These are phyloP conservation scores for Melanotaenia nigrans DNA, from an alignment of 2,797 vertebrate genomes.

Conservation along the genomic window DNA sequence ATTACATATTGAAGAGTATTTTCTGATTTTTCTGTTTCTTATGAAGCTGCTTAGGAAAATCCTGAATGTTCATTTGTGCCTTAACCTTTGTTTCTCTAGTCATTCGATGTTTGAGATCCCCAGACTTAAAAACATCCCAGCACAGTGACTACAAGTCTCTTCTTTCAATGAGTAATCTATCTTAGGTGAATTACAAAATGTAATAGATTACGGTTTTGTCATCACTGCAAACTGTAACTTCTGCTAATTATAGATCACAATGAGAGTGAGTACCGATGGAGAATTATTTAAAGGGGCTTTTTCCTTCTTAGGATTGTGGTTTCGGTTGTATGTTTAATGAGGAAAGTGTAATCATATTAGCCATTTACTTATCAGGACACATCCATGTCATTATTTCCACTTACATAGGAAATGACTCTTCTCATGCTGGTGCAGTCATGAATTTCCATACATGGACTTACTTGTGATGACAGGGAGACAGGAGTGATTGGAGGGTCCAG, in stretches of 20 bases:
- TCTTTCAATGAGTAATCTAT: conserved; percentile 75
- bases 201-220: background rate
- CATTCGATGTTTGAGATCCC: background rate
- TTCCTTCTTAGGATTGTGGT: background rate
- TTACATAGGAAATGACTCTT: background rate
- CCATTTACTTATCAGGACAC: background rate
- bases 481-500: conserved; percentile 84
- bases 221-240: background rate
- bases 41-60: background rate
- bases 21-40: background rate
- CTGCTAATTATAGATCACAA: background rate
- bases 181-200: conserved; percentile 9
- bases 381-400: conserved; percentile 6
- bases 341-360: background rate
- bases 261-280: background rate
- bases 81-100: background rate
- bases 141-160: background rate
- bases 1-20: background rate
- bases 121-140: background rate
- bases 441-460: conserved; percentile 41
- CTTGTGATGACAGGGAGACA: conserved; percentile 81
- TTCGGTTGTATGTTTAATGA: background rate
- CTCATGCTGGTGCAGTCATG: background rate
- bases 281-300: background rate
- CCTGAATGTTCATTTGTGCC: background rate